These are phyloP conservation scores for Papilio demoleus DNA, from an alignment of 2,888 invertebrate species.

Conservation along the genomic window DNA sequence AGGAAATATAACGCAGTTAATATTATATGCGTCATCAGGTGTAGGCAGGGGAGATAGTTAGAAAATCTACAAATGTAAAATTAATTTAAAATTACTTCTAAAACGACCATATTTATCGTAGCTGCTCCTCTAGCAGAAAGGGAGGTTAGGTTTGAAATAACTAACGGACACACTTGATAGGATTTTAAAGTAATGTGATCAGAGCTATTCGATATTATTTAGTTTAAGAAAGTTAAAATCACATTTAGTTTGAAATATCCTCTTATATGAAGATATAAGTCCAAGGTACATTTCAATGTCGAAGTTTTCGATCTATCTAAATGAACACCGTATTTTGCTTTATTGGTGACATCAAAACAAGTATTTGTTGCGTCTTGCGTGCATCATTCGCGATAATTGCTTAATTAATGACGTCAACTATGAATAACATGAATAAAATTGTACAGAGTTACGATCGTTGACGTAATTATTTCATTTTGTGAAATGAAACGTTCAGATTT, in stretches of 20 bases:
- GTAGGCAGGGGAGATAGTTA: no score
- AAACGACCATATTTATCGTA: no score
- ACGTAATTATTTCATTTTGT: not conserved
- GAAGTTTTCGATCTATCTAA: not conserved
- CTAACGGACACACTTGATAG: no score
- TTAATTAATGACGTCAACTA: constrained; percentile 5
- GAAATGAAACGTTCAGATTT: not conserved
- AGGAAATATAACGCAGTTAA: not conserved
- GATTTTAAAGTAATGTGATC: no score
- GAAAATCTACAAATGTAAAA: no score
- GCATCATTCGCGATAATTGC: constrained; percentile 4
- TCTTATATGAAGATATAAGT: not conserved
- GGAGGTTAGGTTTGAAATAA: no score
- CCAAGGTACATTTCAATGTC: not conserved
- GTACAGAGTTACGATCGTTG: not conserved
- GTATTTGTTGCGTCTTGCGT: not conserved
- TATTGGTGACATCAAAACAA: not conserved
- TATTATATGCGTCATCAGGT: no score
- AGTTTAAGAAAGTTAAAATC: no score
- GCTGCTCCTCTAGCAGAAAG: no score
- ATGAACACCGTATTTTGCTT: not conserved
- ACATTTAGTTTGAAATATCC: no score
- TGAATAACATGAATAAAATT: not conserved
- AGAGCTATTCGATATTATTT: no score
- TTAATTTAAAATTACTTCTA: no score